Base-by-base conservation (phyloP, 2,797 vertebrate genomes). In the Eulemur rubriventer region DNA sequence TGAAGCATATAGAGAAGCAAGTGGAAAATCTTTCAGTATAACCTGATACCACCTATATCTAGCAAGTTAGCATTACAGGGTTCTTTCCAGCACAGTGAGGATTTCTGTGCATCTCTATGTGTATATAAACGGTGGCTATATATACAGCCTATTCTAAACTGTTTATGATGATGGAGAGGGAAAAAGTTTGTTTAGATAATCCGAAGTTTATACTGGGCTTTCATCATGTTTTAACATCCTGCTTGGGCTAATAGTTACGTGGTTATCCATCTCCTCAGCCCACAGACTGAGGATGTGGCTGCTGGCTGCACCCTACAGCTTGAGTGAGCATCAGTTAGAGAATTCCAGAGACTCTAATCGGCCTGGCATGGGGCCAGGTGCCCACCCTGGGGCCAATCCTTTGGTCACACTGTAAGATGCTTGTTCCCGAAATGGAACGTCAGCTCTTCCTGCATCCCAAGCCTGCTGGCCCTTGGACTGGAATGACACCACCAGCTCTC, bases 101-200 rank as follows among this genome's bases (percentile, higher is more conserved):
- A 2, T 11, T 79, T 78, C 73, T n/a, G 87, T 14, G 28, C 28
- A 7, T n/a, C 41, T 57, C n/a, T 55, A 38, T 89, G 83, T 70
- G 41, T 55, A 14, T 61, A 38, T 59, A 50, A 65, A 70, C 0
- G 0, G 69, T 22, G 82, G 73, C 73, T 89, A 0, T 50, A 7
- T 55, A 67, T 5, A 86, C 63, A 69, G 79, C 26, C 16, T 43
- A 0, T 28, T 76, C 89, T 86, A 91, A 93, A 95, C 75, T 65
- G 86, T 95, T 92, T 35, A 43, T 8, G 55, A 41, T 24, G 67
- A 18, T 35, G 38, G 50, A 95, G 35, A 87, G 46, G 20, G 3
- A 30, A 30, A 76, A 50, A 46, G 30, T 65, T 89, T 90, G 92
- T 94, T 80, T 95, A 86, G 89, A 90, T 86, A 87, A 93, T n/a